Evolutionary conservation across 2,888 invertebrate species (phyloP), one percentile per base, ranked within the genome.

Genomic region (Eupelmus urozonus): DNA sequence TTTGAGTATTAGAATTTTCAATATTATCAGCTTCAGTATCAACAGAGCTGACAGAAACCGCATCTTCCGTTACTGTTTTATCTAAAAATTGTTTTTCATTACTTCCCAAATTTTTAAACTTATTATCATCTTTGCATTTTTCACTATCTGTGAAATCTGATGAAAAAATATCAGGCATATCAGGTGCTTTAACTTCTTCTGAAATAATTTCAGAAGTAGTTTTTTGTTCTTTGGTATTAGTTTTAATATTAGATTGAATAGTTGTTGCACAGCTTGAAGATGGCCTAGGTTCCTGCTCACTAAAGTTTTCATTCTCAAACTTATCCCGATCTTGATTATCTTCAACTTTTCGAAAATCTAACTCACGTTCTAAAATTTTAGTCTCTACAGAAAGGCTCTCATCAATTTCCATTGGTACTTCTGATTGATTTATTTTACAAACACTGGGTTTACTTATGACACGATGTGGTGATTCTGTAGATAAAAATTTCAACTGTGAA

Each of bases 401-500:
- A 65, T 74, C 73, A 42, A 74, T 65, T 63, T 78, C 74, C 73
- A 78, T 78, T 49, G 25, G 9, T n/a, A 11, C 7, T 53, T 62
- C 55, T 60, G 55, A 59, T 40, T 40, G n/a, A 7, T 51, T 40
- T 59, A n/a, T 11, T 42, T 51, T 1, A n/a, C 18, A 57, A 59
- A 18, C 45, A 13, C 11, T 23, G n/a, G 1, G 20, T 57, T 42
- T 20, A 51, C 20, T 23, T 13, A 23, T 27, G n/a, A 40, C 25
- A 27, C 11, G 16, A 42, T 40, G 13, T 55, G 63, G 57, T 40
- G 70, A 45, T 42, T 78, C 78, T 5, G 69, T 42, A 1, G 71
- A 18, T 16, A 83, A 80, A 9, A 73, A 82, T 57, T 80, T 81
- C 7, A 83, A 62, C 62, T 83, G 83, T 2, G 83, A 82, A 59